Percentiles rank a stretch among this genome's conserved stretches.
Conservation (phyloP, 2,888 invertebrate genomes). For the Hirtodrosophila confusa region DNA sequence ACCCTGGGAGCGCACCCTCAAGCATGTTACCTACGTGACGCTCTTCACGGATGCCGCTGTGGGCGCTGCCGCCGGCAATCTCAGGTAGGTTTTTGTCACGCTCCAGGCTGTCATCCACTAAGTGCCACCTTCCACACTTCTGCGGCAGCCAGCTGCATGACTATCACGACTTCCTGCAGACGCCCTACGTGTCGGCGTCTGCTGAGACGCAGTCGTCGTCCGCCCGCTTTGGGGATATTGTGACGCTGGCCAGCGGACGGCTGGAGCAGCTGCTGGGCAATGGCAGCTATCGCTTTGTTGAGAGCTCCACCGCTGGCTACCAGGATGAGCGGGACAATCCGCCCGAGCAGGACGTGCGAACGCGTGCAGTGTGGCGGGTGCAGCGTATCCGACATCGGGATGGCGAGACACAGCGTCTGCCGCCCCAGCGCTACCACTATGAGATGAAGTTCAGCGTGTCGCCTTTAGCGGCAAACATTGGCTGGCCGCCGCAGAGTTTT, state of each 20-base stretch:
- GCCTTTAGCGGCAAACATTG: slow-evolving; percentile 67
- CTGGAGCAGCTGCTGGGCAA: slow-evolving; percentile 85
- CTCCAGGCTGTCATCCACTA: background rate
- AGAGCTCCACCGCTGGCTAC: slow-evolving; percentile 53
- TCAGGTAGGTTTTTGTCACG: slow-evolving; percentile 68
- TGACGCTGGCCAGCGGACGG: slow-evolving; percentile 87
- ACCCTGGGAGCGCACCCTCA: slow-evolving; percentile 88
- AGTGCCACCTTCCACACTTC: background rate
- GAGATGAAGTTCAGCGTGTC: slow-evolving; percentile 89
- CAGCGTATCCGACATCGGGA: slow-evolving; percentile 88
- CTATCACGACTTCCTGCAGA: slow-evolving; percentile 80
- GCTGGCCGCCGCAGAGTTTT: slow-evolving; percentile 84
- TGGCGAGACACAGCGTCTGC: slow-evolving; percentile 51
- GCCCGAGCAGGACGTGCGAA: slow-evolving; percentile 67
- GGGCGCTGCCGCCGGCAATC: slow-evolving; percentile 71
- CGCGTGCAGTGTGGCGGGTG: slow-evolving; percentile 89
- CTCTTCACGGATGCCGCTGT: slow-evolving; percentile 83
- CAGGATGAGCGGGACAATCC: slow-evolving; percentile 43
- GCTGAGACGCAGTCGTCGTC: background rate
- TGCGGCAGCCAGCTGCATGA: slow-evolving; percentile 66
- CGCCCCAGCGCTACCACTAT: slow-evolving; percentile 85
- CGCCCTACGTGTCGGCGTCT: slow-evolving; percentile 68
- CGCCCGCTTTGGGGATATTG: slow-evolving; percentile 87
- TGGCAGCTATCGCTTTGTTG: slow-evolving; percentile 86
- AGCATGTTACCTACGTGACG: slow-evolving; percentile 88